These are phyloP conservation scores for Drosophila tsacasi DNA, from an alignment of 1,140 invertebrate genomes.

Conservation along the genomic window DNA sequence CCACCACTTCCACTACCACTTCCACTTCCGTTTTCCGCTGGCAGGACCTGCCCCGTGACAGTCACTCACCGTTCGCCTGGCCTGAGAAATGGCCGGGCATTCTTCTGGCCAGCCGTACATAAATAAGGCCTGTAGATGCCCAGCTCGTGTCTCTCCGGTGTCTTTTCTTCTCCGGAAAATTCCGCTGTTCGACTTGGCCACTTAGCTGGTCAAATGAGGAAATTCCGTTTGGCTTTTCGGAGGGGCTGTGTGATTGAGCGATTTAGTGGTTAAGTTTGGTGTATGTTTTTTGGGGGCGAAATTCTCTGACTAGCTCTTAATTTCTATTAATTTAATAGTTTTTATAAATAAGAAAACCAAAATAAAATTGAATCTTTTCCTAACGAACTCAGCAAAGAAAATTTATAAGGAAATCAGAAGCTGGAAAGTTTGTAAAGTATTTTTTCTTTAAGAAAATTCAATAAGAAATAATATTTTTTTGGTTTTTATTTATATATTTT, in stretches of 20 bases:
- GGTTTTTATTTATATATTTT: neutral
- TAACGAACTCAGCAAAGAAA: neutral
- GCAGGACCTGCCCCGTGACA: conserved; percentile 20
- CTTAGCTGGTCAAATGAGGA: conserved; percentile 30
- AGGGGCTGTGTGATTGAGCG: conserved; percentile 31
- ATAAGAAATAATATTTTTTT: neutral
- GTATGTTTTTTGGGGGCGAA: neutral
- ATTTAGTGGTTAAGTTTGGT: conserved; percentile 5
- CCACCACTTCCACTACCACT: neutral
- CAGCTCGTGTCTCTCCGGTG: conserved; percentile 3
- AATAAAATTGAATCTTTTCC: neutral
- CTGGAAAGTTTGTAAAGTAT: neutral
- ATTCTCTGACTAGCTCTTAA: neutral
- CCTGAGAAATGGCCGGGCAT: conserved; percentile 71
- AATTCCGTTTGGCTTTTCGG: conserved; percentile 28
- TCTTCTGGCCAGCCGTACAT: conserved; percentile 78
- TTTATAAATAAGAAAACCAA: neutral
- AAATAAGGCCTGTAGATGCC: conserved; percentile 56
- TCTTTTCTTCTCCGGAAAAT: conserved; percentile 5
- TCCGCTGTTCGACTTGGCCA: conserved; percentile 6
- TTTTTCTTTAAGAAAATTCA: neutral
- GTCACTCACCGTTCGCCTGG: conserved; percentile 23
- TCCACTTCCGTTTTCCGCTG: conserved; percentile 25
- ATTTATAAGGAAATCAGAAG: neutral
- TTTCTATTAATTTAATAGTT: neutral